These are phyloP conservation scores for Scartelaos histophorus DNA, from an alignment of 2,113 vertebrate species.

Conservation along the genomic window DNA sequence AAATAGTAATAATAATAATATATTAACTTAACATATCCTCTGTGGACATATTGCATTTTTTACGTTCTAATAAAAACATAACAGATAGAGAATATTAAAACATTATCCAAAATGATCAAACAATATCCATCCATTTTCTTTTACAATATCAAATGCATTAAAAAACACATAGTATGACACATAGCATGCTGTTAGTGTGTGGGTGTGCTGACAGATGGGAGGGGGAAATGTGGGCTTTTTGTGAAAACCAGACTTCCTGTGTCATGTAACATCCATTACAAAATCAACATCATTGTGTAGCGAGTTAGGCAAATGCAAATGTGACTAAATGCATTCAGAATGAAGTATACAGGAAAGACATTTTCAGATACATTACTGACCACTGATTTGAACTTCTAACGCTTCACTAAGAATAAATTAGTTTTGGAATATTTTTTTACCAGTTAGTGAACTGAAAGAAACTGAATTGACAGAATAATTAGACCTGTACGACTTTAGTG, in stretches of 20 bases:
- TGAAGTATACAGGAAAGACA: not conserved
- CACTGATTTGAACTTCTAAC: too few relatives aligned
- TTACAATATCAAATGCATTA: not conserved
- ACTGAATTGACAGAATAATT: not conserved
- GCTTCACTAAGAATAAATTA: not conserved
- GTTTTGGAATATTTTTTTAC: too few relatives aligned
- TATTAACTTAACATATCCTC: not conserved
- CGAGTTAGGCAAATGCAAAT: not conserved
- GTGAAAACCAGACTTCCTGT: not conserved
- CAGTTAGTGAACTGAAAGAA: not conserved
- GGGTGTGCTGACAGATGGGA: not conserved
- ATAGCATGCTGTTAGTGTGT: not conserved
- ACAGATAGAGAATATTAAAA: too few relatives aligned
- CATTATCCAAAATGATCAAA: too few relatives aligned
- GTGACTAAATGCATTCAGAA: not conserved
- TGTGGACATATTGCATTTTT: too few relatives aligned
- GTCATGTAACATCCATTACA: not conserved
- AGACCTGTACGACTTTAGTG: not conserved
- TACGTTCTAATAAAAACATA: too few relatives aligned
- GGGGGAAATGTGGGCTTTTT: not conserved
- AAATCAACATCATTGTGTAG: not conserved
- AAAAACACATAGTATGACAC: not conserved
- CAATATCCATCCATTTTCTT: too few relatives aligned
- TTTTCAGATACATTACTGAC: not conserved
- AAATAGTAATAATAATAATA: not conserved